Evolutionary conservation across 2,797 vertebrate genomes (phyloP).

Genomic region (Fundulus diaphanus): DNA sequence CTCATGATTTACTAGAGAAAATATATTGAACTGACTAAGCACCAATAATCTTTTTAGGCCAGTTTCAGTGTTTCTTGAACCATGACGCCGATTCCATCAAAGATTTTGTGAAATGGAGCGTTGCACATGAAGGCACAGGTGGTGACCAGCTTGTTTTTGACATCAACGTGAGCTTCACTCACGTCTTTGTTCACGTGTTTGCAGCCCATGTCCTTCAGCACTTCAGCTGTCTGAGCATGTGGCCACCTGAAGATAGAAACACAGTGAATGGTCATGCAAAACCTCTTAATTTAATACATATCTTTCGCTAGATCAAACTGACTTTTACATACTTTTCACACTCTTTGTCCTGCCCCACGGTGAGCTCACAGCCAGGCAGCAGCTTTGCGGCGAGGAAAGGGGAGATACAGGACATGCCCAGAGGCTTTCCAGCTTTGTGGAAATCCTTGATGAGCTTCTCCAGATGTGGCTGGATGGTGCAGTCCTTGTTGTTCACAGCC

Average conservation of each 20-base stretch:
- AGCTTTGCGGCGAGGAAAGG: conserved; percentile 89
- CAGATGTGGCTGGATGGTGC: conserved; percentile 80
- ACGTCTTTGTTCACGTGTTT: conserved; percentile 86
- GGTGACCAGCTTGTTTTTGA: conserved; percentile 87
- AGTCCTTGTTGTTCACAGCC: conserved; percentile 91
- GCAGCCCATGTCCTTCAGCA: conserved; percentile 83
- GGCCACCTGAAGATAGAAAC: conserved; percentile 80
- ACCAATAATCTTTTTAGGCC: conserved; percentile 48
- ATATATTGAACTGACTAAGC: not conserved
- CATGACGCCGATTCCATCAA: conserved; percentile 86
- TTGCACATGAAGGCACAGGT: conserved; percentile 90
- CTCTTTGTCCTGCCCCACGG: conserved; percentile 90
- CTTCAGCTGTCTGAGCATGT: conserved; percentile 77
- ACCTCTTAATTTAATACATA: not conserved
- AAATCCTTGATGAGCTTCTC: conserved; percentile 88
- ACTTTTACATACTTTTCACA: conserved; percentile 70
- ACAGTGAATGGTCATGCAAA: not conserved
- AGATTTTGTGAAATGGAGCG: conserved; percentile 83
- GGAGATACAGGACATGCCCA: conserved; percentile 93
- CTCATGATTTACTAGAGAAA: not conserved
- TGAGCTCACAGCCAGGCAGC: conserved; percentile 89
- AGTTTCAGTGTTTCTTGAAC: conserved; percentile 84
- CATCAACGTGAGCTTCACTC: conserved; percentile 82
- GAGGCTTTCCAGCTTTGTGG: conserved; percentile 87
- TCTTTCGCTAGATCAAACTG: not conserved